Evolutionary conservation across 2,888 invertebrate species (phyloP).

Genomic region (Drosophila infuscata): DNA sequence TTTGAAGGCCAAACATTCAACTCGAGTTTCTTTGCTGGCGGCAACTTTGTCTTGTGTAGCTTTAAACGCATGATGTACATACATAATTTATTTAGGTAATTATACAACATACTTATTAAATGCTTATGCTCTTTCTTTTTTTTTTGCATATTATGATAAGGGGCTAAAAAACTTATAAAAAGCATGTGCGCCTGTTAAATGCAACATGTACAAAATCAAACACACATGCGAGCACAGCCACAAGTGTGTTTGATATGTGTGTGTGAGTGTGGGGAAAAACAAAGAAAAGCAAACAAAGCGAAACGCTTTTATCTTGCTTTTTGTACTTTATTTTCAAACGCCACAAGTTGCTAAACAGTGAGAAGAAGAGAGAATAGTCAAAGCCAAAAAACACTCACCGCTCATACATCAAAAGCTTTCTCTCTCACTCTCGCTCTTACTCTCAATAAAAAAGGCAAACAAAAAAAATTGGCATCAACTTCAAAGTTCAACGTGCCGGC

Average conservation of each 20-base stretch:
- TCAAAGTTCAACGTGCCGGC: conserved; percentile 69
- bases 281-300: conserved; percentile 45
- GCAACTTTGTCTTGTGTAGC: conserved; percentile 29
- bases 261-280: conserved; percentile 20
- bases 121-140: not conserved
- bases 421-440: conserved; percentile 16
- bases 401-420: conserved; percentile 64
- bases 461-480: conserved; percentile 40
- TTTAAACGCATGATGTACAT: not conserved
- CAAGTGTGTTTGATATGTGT: conserved; percentile 48
- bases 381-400: conserved; percentile 24
- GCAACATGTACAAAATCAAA: conserved; percentile 43
- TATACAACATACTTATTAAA: not conserved
- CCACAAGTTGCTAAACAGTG: conserved; percentile 42
- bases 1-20: conserved; percentile 74
- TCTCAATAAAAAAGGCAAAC: conserved; percentile 14
- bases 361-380: conserved; percentile 28
- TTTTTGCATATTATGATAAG: conserved; percentile 7
- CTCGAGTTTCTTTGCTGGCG: conserved; percentile 28
- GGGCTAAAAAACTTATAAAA: not conserved
- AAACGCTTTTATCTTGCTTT: conserved; percentile 44
- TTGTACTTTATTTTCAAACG: conserved; percentile 31
- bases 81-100: not conserved
- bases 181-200: conserved; percentile 67
- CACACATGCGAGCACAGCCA: conserved; percentile 27